Evolutionary conservation across 2,888 invertebrate genomes (phyloP).

Genomic region (Drosophila tripunctata): DNA sequence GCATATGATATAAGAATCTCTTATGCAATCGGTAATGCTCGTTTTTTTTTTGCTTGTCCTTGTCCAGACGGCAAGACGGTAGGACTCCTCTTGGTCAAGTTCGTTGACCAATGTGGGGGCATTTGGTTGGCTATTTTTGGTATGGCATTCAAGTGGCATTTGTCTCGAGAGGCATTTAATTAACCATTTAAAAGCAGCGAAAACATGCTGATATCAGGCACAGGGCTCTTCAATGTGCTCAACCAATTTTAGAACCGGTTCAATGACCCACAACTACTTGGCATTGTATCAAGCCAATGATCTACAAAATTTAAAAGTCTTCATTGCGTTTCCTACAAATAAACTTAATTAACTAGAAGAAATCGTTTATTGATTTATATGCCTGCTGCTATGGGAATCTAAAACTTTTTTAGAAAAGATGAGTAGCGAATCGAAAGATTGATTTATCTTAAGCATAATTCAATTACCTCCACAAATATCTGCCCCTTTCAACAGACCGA

Average conservation of each 20-base stretch:
- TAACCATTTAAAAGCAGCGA: conserved; percentile 25
- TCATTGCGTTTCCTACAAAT: too few species aligned
- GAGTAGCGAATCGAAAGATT: neutral
- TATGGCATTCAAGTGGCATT: conserved; percentile 19
- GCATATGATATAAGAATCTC: conserved; percentile 20
- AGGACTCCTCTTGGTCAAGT: conserved; percentile 8
- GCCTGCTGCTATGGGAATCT: neutral
- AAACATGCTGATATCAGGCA: conserved; percentile 6
- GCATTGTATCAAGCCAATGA: too few species aligned
- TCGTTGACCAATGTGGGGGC: conserved; percentile 13
- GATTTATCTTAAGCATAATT: neutral
- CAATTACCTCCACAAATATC: neutral
- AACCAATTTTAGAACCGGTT: neutral
- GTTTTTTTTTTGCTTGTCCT: too few species aligned
- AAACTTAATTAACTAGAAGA: neutral
- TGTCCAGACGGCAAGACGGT: too few species aligned
- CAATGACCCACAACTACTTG: neutral
- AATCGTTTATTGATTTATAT: neutral
- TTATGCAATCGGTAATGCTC: conserved; percentile 20
- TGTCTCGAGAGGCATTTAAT: conserved; percentile 28
- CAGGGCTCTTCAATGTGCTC: neutral
- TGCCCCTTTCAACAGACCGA: neutral
- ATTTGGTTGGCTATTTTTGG: conserved; percentile 26
- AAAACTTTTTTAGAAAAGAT: neutral
- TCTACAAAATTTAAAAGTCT: too few species aligned